These are phyloP conservation scores for Scrobipalpa atriplicella DNA, from an alignment of 2,888 invertebrate genomes.

Conservation along the genomic window DNA sequence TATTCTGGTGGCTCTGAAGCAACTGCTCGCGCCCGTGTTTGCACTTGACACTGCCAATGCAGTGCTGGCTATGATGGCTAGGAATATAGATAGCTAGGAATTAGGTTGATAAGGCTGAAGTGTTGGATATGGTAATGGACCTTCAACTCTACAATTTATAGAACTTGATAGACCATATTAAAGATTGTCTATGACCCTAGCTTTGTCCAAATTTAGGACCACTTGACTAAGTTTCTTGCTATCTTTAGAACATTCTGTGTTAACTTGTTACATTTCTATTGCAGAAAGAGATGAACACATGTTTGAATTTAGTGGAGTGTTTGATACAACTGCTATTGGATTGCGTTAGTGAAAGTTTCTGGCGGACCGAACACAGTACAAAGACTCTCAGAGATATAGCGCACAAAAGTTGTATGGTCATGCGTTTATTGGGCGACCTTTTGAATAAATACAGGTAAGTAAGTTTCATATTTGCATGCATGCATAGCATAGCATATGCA, in stretches of 20 bases:
- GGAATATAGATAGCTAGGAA: constrained; percentile 55
- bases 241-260: constrained; percentile 9
- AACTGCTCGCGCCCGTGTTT: constrained; percentile 48
- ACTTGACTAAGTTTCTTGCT: background rate
- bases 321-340: constrained; percentile 77
- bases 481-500: background rate
- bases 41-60: constrained; percentile 63
- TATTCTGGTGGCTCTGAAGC: too few relatives aligned
- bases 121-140: constrained; percentile 57
- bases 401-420: constrained; percentile 78
- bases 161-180: too few relatives aligned
- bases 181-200: too few relatives aligned
- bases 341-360: constrained; percentile 80
- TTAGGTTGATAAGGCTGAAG: constrained; percentile 46
- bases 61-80: constrained; percentile 60
- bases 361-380: constrained; percentile 72
- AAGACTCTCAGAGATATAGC: constrained; percentile 74
- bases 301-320: constrained; percentile 72
- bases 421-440: constrained; percentile 83
- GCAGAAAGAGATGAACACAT: constrained; percentile 77
- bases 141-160: too few relatives aligned
- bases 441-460: constrained; percentile 79
- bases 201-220: too few relatives aligned
- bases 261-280: constrained; percentile 40
- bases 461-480: background rate